phyloP scores from a whole-genome alignment of 2,888 invertebrate species.

The Rhogogaster chlorosoma region DNA sequence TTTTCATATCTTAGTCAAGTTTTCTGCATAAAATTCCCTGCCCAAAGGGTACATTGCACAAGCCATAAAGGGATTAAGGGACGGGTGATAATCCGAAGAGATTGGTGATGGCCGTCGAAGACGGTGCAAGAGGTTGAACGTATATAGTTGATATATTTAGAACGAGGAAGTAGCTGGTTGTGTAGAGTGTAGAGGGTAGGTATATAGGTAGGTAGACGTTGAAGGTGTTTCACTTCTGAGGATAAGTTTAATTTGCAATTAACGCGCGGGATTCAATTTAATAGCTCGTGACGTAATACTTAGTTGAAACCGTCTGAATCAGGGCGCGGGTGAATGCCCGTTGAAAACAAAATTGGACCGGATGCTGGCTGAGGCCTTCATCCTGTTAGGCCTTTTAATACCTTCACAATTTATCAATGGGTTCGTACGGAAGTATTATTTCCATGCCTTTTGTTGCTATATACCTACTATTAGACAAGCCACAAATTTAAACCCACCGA shows the following conservation, averaged over 20 bases:
- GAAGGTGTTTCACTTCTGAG: slow-evolving; percentile 39
- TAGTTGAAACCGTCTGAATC: slow-evolving; percentile 31
- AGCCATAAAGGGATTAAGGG: neutral
- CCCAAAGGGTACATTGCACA: neutral
- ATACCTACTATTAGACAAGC: neutral
- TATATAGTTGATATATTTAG: slow-evolving; percentile 22
- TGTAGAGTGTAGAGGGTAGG: neutral
- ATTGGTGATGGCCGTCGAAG: neutral
- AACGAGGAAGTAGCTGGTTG: neutral
- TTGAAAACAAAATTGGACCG: slow-evolving; percentile 46
- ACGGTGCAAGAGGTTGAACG: slow-evolving; percentile 1
- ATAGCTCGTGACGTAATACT: slow-evolving; percentile 46
- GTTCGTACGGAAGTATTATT: slow-evolving; percentile 18
- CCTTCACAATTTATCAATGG: slow-evolving; percentile 17
- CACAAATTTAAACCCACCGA: neutral
- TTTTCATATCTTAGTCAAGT: neutral
- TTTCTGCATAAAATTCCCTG: neutral
- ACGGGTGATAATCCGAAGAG: slow-evolving; percentile 7
- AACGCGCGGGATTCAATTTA: slow-evolving; percentile 48
- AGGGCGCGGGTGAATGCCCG: slow-evolving; percentile 44
- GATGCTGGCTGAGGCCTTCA: slow-evolving; percentile 33
- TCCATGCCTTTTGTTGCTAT: slow-evolving; percentile 13
- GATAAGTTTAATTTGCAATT: slow-evolving; percentile 49
- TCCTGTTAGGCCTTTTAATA: slow-evolving; percentile 18
- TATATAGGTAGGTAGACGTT: neutral